These are phyloP conservation scores for Drosophila rubida DNA, from an alignment of 2,888 invertebrate genomes.

Conservation along the genomic window DNA sequence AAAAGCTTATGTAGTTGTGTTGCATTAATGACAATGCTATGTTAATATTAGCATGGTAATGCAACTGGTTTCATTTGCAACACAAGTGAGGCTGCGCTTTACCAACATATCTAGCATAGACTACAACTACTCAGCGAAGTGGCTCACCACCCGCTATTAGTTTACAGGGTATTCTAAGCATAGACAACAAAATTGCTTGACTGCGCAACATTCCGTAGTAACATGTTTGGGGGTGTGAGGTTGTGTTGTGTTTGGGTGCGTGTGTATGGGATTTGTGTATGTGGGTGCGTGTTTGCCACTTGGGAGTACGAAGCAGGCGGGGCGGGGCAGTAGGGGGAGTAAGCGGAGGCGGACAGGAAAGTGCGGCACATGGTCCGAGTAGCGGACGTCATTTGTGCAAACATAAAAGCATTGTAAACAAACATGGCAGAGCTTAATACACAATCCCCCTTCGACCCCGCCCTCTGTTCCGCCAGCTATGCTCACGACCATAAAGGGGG, in stretches of 20 bases:
- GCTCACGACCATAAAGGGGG: conserved; percentile 7
- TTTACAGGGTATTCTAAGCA: conserved; percentile 45
- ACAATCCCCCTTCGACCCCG: conserved; percentile 2
- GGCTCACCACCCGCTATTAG: too few relatives aligned
- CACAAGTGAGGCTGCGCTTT: too few relatives aligned
- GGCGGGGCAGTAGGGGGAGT: background rate
- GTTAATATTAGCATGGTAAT: too few relatives aligned
- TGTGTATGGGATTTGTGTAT: background rate
- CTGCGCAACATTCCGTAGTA: conserved; percentile 51
- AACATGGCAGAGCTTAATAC: conserved; percentile 68
- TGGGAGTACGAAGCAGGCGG: background rate
- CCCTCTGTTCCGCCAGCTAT: background rate
- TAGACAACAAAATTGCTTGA: conserved; percentile 43
- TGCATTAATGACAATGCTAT: too few relatives aligned
- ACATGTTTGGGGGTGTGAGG: background rate
- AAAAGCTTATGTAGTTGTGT: too few relatives aligned
- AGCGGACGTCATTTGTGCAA: conserved; percentile 75
- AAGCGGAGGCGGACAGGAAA: conserved; percentile 1
- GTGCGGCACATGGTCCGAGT: conserved; percentile 50
- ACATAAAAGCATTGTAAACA: conserved; percentile 82
- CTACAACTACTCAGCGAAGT: background rate
- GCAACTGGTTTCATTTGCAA: too few relatives aligned
- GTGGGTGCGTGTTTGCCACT: conserved; percentile 3
- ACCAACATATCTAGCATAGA: too few relatives aligned
- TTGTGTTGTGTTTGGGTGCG: conserved; percentile 1